Evolutionary conservation across 2,888 invertebrate genomes (phyloP).

Genomic region (Reticulitermes lucifugus): DNA sequence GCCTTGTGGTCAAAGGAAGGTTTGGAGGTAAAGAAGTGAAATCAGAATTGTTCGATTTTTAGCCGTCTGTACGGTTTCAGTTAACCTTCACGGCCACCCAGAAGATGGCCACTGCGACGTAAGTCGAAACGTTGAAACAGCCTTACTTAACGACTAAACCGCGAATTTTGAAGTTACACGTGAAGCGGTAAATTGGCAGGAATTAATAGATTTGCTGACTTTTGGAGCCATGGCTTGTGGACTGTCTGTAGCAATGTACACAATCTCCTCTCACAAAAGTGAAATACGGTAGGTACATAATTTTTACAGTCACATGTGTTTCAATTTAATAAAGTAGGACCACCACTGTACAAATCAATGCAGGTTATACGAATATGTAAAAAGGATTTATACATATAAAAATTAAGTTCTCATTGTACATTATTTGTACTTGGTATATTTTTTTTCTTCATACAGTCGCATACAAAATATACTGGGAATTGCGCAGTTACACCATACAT

Average conservation of each 20-base stretch:
- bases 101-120: no score
- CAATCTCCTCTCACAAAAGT: background rate
- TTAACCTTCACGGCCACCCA: no score
- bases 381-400: conserved; percentile 20
- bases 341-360: conserved; percentile 33
- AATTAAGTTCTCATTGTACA: conserved; percentile 30
- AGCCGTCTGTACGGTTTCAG: no score
- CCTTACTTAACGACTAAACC: no score
- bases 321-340: conserved; percentile 13
- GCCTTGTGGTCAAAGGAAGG: no score
- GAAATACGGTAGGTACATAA: conserved; percentile 9
- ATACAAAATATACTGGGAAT: conserved; percentile 11
- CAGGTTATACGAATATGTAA: conserved; percentile 36
- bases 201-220: no score
- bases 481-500: background rate
- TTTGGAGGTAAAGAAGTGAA: no score
- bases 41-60: no score
- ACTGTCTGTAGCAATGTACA: conserved; percentile 11
- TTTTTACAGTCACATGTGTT: conserved; percentile 1
- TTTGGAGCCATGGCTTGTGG: conserved; percentile 10
- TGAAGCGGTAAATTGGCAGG: no score
- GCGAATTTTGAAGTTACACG: no score
- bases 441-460: conserved; percentile 31
- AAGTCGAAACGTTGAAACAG: no score
- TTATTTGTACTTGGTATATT: conserved; percentile 32